Conservation (phyloP, 2,888 invertebrate genomes). For the Pherbina coryleti region DNA sequence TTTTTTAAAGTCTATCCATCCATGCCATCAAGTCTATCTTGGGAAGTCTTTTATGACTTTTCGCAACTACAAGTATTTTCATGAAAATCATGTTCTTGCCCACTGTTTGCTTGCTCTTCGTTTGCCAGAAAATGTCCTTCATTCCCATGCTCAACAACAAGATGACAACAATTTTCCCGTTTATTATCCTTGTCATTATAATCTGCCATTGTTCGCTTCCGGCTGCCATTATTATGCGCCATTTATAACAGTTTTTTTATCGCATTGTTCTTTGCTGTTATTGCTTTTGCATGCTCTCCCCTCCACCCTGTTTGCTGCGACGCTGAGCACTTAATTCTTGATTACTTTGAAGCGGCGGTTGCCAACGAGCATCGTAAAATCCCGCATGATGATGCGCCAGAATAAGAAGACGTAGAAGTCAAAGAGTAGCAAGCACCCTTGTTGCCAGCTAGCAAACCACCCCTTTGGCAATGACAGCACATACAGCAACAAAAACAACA, state of each 20-base stretch:
- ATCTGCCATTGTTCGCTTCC: conserved; percentile 57
- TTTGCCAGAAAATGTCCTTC: neutral
- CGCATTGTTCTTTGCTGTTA: neutral
- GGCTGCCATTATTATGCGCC: conserved; percentile 68
- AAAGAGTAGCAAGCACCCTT: neutral
- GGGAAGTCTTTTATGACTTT: no score
- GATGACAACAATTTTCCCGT: conserved; percentile 60
- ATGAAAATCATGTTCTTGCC: no score
- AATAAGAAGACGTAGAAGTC: neutral
- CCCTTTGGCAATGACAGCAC: conserved; percentile 6
- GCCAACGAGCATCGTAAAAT: conserved; percentile 20
- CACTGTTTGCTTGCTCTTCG: neutral
- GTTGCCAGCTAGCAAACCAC: conserved; percentile 17
- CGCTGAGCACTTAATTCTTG: conserved; percentile 46
- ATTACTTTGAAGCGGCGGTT: conserved; percentile 43
- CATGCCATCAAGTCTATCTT: no score
- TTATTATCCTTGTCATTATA: conserved; percentile 67
- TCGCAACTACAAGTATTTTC: no score
- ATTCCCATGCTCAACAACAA: conserved; percentile 39
- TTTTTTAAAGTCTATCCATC: no score
- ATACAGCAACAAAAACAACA: neutral
- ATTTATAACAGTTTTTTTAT: conserved; percentile 62
- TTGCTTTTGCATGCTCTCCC: conserved; percentile 26
- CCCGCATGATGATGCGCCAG: neutral
- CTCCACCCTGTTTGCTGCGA: conserved; percentile 42